These are phyloP conservation scores for Cataglyphis livida DNA, from an alignment of 2,888 invertebrate genomes.

Conservation along the genomic window DNA sequence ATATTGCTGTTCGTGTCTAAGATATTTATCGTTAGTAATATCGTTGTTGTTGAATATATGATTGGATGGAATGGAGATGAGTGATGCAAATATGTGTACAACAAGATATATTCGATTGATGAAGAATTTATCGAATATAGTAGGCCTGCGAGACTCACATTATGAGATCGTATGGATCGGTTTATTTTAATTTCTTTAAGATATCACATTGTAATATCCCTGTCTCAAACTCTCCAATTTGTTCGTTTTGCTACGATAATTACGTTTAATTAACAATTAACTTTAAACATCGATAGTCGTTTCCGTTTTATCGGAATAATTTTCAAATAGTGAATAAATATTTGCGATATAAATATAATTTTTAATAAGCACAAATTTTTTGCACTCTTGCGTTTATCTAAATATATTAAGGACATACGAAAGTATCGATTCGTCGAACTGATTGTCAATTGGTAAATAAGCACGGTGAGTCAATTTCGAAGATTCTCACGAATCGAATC, in stretches of 20 bases:
- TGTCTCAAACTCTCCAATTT: neutral
- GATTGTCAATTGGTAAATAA: constrained; percentile 24
- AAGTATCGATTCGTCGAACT: constrained; percentile 16
- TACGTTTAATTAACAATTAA: neutral
- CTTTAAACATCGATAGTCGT: neutral
- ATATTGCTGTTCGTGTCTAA: constrained; percentile 72
- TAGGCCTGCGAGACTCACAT: neutral
- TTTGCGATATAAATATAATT: neutral
- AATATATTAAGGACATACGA: neutral
- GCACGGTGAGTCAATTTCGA: constrained; percentile 36
- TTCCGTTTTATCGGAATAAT: neutral
- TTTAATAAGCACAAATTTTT: neutral
- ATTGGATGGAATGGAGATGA: constrained; percentile 35
- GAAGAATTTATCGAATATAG: neutral
- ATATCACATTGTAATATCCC: neutral
- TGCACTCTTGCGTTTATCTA: neutral
- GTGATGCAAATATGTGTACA: constrained; percentile 13
- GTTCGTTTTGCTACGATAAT: neutral
- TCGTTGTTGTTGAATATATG: constrained; percentile 66
- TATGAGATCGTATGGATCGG: neutral
- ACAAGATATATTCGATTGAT: constrained; percentile 7
- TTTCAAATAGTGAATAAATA: neutral
- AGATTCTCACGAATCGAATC: constrained; percentile 39
- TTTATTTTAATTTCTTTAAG: neutral
- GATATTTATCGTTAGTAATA: constrained; percentile 68